Percentiles rank a stretch among this genome's conserved stretches.
These are phyloP conservation scores for Istiophorus platypterus DNA, from an alignment of 2,113 vertebrate genomes.

Conservation along the genomic window DNA sequence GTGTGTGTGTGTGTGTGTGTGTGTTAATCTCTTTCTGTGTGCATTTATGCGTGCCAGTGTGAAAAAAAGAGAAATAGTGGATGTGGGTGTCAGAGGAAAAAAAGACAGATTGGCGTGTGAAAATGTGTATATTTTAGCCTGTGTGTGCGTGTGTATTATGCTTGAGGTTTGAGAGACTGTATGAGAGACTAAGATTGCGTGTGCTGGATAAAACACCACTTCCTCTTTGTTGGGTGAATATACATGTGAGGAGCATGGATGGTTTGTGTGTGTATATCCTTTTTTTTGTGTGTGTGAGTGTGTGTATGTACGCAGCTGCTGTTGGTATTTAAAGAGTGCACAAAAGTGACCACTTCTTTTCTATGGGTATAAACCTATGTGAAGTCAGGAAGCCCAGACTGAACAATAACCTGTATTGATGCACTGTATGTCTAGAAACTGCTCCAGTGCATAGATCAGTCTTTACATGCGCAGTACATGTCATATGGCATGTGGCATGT, in stretches of 20 bases:
- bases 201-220: slow-evolving; percentile 75
- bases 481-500: not conserved
- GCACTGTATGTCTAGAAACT: not conserved
- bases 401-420: slow-evolving; percentile 57
- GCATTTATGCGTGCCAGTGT: slow-evolving; percentile 51
- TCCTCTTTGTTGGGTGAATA: slow-evolving; percentile 69
- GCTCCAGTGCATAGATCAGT: not conserved
- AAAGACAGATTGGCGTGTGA: slow-evolving; percentile 56
- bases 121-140: slow-evolving; percentile 57
- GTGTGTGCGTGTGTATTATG: slow-evolving; percentile 56
- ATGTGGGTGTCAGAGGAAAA: slow-evolving; percentile 51
- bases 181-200: slow-evolving; percentile 69
- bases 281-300: slow-evolving; percentile 34
- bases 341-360: slow-evolving; percentile 73
- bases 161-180: slow-evolving; percentile 63
- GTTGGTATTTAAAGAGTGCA: slow-evolving; percentile 64
- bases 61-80: slow-evolving; percentile 48
- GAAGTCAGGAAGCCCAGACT: slow-evolving; percentile 66
- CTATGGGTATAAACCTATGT: slow-evolving; percentile 49
- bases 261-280: slow-evolving; percentile 58
- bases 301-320: slow-evolving; percentile 66
- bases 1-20: slow-evolving; percentile 23
- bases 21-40: slow-evolving; percentile 12
- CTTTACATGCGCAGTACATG: not conserved
- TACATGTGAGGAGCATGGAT: slow-evolving; percentile 66